A percentile compares a stretch with the other conserved stretches of the same genome.
phyloP scores from a whole-genome alignment of 2,113 vertebrate genomes.

The Illadopsis cleaveri region DNA sequence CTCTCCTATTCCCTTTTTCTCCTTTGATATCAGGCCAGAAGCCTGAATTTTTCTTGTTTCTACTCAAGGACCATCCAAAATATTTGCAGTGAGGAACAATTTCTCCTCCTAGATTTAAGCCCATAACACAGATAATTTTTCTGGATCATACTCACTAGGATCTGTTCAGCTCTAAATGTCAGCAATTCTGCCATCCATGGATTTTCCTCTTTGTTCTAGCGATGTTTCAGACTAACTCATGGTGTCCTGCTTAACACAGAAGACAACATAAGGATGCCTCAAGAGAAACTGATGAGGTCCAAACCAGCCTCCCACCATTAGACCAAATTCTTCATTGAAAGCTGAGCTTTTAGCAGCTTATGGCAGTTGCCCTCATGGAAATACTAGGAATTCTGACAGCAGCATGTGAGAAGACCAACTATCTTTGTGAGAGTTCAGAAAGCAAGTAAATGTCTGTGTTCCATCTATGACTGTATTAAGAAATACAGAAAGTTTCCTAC shows the following conservation, averaged over 20 bases:
- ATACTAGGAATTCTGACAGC: neutral
- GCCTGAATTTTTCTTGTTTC: neutral
- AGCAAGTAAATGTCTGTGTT: neutral
- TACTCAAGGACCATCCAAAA: neutral
- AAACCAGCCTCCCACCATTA: neutral
- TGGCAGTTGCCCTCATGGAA: neutral
- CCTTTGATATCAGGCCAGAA: neutral
- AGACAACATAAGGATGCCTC: neutral
- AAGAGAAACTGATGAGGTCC: neutral
- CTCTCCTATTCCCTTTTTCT: neutral
- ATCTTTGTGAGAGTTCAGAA: neutral
- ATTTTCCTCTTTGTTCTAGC: neutral
- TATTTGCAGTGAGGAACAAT: neutral
- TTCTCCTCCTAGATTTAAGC: neutral
- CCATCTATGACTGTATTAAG: neutral
- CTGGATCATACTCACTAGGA: neutral
- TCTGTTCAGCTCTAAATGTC: neutral
- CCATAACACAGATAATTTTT: neutral
- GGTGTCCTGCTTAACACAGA: neutral
- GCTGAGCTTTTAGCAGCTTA: neutral
- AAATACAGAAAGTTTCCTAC: neutral
- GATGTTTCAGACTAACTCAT: neutral
- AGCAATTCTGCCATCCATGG: neutral
- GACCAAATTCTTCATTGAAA: neutral
- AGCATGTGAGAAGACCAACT: neutral